Base-by-base conservation (phyloP, 2,888 invertebrate species). In the Scelioninae gen. 1 region DNA sequence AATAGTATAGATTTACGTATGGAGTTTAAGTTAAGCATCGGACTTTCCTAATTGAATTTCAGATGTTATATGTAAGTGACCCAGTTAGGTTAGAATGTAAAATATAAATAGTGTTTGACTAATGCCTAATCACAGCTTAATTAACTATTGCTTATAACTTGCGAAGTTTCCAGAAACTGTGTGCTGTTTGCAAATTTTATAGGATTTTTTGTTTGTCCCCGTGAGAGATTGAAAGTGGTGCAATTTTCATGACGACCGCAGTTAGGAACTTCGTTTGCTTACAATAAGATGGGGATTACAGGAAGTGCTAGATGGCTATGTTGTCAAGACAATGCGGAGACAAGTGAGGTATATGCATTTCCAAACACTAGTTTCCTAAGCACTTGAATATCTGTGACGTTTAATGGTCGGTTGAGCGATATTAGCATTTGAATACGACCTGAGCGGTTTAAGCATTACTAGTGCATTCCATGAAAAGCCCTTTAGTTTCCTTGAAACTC, bases 401-500 rank as follows among this genome's bases (percentile, higher is more conserved):
- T 87, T 88, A 88, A 88, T 88, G 87, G 87, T 72, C 85, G 83
- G 74, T 86, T 85, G 85, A 83, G 78, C 63, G 69, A 82, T 85
- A 90, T 90, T 90, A 89, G 87, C 90, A 90, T 90, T 62, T 88
- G 87, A 90, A 90, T 90, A 86, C 79, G 62, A 72, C 76, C 71
- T 85, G 86, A 87, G 86, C 68, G 84, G 85, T 83, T 83, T 81
- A 86, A 76, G 85, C 71, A 82, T 86, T 85, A 86, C 76, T 71
- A 76, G 81, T 40, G 69, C 71, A 72, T 80, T 62, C 71, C 62
- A 43, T 60, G 72, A 75, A 72, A 79, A 76, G 72, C 75, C 60
- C 65, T 79, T 56, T 56, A 69, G 75, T 69, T 83, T 69, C 63
- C 58, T 77, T 74, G 31, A 69, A 83, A 32, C 69, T 75, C 58